Conservation (phyloP, 2,797 vertebrate genomes). For the Hapalemur alaotrensis region DNA sequence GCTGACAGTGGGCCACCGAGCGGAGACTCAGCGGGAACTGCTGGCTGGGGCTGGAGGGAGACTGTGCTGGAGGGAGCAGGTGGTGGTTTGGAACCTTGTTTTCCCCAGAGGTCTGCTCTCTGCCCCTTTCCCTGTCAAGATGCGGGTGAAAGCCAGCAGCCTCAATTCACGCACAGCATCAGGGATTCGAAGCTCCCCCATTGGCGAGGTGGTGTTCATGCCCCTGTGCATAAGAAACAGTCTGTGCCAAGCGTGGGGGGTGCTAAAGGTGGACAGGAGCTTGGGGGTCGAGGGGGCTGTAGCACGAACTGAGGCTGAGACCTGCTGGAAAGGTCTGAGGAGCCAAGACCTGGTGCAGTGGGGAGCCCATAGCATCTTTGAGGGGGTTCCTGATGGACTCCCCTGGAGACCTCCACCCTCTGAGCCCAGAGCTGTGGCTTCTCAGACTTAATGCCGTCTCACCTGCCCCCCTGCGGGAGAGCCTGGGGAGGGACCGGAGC, state of each 20-base stretch:
- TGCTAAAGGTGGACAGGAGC: background rate
- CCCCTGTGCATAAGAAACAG: background rate
- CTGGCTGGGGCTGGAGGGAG: background rate
- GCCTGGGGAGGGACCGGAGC: background rate
- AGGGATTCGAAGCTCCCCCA: background rate
- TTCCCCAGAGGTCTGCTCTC: background rate
- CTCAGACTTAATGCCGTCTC: background rate
- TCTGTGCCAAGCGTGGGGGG: rapidly evolving
- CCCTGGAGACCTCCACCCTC: background rate
- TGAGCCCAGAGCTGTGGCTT: background rate
- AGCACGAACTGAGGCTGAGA: background rate
- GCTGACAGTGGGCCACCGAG: background rate
- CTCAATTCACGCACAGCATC: background rate
- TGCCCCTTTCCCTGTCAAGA: background rate
- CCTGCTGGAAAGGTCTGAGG: background rate
- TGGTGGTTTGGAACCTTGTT: background rate
- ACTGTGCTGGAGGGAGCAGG: background rate
- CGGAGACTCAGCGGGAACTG: background rate
- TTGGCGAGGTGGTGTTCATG: background rate
- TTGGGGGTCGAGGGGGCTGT: rapidly evolving
- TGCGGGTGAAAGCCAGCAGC: background rate
- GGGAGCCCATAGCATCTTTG: background rate
- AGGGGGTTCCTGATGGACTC: background rate
- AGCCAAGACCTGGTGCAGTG: background rate
- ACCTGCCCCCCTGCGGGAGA: background rate